Conservation (phyloP, 2,797 vertebrate species). For the Peromyscus eremicus region DNA sequence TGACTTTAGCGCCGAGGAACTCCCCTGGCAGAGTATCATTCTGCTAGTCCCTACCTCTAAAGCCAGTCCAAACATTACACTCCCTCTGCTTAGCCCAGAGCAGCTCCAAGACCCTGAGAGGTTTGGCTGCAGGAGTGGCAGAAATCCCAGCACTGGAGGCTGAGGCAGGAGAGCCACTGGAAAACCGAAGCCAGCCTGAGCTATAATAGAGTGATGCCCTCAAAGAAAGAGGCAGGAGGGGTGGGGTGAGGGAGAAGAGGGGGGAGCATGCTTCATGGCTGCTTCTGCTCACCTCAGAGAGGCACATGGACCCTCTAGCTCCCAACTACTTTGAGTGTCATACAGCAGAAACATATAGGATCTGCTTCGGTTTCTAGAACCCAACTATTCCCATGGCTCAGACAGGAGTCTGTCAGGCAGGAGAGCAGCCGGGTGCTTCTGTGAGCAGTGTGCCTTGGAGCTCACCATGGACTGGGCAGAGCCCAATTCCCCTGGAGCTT, state of each 20-base stretch:
- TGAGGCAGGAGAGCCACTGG: neutral
- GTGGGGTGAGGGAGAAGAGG: no score
- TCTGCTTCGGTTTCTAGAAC: constrained; percentile 13
- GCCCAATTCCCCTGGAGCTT: neutral
- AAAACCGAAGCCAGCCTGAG: neutral
- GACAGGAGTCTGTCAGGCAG: neutral
- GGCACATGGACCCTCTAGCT: neutral
- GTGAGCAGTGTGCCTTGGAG: neutral
- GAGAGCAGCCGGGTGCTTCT: neutral
- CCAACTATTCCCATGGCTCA: neutral
- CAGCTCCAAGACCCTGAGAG: neutral
- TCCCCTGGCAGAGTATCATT: neutral
- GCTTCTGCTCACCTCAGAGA: neutral
- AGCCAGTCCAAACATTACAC: neutral
- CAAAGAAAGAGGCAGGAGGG: neutral
- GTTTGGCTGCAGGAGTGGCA: neutral
- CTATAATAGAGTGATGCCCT: neutral
- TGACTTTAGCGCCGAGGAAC: neutral
- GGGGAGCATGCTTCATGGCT: neutral
- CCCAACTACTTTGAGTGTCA: neutral
- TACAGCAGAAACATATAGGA: neutral
- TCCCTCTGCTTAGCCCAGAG: neutral
- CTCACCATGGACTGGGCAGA: neutral
- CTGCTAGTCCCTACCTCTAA: neutral
- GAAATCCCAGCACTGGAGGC: neutral